A percentile compares a stretch with the other conserved stretches of the same genome.
phyloP scores from a whole-genome alignment of 2,797 vertebrate species.

The Micromesistius poutassou region DNA sequence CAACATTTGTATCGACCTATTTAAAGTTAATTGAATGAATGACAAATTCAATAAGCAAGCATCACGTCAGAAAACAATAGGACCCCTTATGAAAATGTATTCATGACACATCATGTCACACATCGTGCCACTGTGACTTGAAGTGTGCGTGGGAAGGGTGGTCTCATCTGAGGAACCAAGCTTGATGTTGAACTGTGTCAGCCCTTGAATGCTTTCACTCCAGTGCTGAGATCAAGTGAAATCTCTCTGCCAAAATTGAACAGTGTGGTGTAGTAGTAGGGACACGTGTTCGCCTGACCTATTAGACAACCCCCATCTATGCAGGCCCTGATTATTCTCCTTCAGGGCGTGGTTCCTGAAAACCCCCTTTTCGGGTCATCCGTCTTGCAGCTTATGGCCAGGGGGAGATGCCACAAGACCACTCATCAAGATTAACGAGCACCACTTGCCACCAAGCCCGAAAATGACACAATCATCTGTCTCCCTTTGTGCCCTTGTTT shows the following conservation, averaged over 20 bases:
- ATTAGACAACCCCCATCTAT: conserved; percentile 20
- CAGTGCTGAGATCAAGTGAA: background rate
- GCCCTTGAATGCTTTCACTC: background rate
- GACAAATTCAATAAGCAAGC: background rate
- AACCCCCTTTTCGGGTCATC: conserved; percentile 42
- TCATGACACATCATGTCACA: no score
- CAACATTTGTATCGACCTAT: background rate
- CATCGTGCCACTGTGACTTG: no score
- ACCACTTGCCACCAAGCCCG: conserved; percentile 42
- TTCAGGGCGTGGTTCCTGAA: conserved; percentile 35
- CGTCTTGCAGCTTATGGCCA: conserved; percentile 48
- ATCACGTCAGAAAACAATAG: background rate
- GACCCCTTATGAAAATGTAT: background rate
- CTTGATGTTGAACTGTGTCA: background rate
- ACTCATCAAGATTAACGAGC: conserved; percentile 54
- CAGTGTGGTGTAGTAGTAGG: no score
- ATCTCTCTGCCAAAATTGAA: background rate
- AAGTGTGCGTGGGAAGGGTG: background rate
- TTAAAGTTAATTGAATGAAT: background rate
- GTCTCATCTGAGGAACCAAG: background rate
- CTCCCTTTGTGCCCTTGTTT: conserved; percentile 47
- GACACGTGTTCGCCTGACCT: background rate
- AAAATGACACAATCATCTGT: conserved; percentile 46
- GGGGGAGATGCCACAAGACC: conserved; percentile 43
- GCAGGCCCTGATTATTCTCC: conserved; percentile 49